Conservation (phyloP, 2,797 vertebrate genomes). For the Mustela erminea region DNA sequence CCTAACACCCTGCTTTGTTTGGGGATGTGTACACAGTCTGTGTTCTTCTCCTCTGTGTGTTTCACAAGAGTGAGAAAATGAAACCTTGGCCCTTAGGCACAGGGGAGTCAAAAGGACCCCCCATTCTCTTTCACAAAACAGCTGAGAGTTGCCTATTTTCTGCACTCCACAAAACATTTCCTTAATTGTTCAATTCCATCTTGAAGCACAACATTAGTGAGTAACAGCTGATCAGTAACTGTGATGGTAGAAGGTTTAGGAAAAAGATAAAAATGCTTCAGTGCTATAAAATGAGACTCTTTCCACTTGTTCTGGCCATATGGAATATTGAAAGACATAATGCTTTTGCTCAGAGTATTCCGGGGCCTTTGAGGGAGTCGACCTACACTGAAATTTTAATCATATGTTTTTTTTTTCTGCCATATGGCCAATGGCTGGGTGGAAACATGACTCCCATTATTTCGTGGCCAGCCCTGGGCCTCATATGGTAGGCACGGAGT, state of each 20-base stretch:
- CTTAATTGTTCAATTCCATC: conserved; percentile 54
- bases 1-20: conserved; percentile 75
- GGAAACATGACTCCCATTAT: conserved; percentile 86
- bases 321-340: conserved; percentile 24
- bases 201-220: conserved; percentile 24
- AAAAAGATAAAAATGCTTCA: not conserved
- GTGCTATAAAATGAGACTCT: conserved; percentile 46
- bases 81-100: conserved; percentile 8
- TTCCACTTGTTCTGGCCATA: conserved; percentile 35
- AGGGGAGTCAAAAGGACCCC: not conserved
- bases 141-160: conserved; percentile 11
- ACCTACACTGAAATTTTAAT: conserved; percentile 83
- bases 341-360: conserved; percentile 70
- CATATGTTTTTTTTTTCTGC: not conserved
- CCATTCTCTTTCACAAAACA: conserved; percentile 20
- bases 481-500: conserved; percentile 13
- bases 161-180: not conserved
- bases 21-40: conserved; percentile 35
- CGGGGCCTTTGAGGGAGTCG: conserved; percentile 80
- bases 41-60: not conserved
- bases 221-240: conserved; percentile 31
- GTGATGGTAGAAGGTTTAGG: conserved; percentile 30
- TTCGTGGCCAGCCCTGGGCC: conserved; percentile 47
- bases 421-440: conserved; percentile 84
- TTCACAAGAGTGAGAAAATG: conserved; percentile 58